Base-by-base conservation (phyloP, 2,888 invertebrate species). In the Cancer borealis region DNA sequence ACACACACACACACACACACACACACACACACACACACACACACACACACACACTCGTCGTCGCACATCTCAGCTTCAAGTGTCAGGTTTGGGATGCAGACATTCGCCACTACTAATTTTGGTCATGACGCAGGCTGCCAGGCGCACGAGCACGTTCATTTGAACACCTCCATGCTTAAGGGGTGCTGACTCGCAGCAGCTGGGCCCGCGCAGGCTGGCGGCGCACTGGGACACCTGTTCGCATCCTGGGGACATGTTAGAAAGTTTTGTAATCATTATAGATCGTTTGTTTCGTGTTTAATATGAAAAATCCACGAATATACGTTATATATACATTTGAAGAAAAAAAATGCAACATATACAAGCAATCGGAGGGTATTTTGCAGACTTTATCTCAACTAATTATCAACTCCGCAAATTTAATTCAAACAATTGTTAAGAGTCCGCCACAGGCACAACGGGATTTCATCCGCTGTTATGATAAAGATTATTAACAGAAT, bases 131-230 rank as follows among this genome's bases (percentile, higher is more conserved):
- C 12, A 0, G 8, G 79, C 30, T 79, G 73, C 73, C 73, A 73
- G 73, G 1, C 79, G 26, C 79, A 79, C 26, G 79, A 79, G 26
- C 12, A 79, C 21, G 30, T 0, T 26, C 79, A 3, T 30, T 30
- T 30, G 79, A 26, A 79, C 79, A 79, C 79, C 8, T 79, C 66
- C 66, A 17, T 26, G 79, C 79, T 79, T 30, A 30, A 26, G 79
- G 79, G 79, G 12, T 30, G 79, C 21, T 79, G 79, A 79, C 79
- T 26, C 30, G 79, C 79, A 30, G 12, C 26, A 21, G 12, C 79
- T 12, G 79, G 79, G 30, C 30, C 79, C 79, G 79, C 30, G 79
- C 79, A 12, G 79, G 79, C 79, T 79, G 66, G 66, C 66, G 66
- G 66, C 66, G 66, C 17, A 21, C 66, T 21, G 30, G 21, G 30